Conservation (phyloP, 1,140 invertebrate genomes). For the Charaxes varanes region DNA sequence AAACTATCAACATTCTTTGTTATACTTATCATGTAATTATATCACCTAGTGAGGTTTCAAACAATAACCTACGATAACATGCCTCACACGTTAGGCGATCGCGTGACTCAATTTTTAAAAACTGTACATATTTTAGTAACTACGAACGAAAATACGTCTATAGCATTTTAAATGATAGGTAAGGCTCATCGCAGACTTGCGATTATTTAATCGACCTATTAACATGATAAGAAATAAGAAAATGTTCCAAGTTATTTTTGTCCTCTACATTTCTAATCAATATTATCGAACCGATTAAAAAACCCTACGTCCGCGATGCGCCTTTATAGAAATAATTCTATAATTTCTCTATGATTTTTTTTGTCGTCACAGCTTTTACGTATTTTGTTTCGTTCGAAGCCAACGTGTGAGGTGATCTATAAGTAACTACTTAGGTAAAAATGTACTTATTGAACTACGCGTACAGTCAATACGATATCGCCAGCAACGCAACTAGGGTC, state of each 20-base stretch:
- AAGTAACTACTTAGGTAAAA: conserved; percentile 58
- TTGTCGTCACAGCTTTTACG: not conserved
- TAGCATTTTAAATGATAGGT: too few species aligned
- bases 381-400: not conserved
- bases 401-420: conserved; percentile 52
- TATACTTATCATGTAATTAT: conserved; percentile 53
- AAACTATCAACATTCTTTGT: conserved; percentile 41
- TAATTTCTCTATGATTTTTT: not conserved
- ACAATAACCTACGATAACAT: conserved; percentile 57
- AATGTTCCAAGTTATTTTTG: too few species aligned
- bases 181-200: too few species aligned
- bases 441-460: conserved; percentile 51
- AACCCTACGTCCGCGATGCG: too few species aligned
- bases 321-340: not conserved
- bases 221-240: too few species aligned
- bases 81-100: conserved; percentile 50
- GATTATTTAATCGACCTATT: too few species aligned
- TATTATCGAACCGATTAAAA: too few species aligned
- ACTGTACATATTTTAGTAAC: too few species aligned
- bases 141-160: too few species aligned
- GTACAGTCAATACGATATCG: conserved; percentile 49
- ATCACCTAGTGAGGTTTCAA: conserved; percentile 71
- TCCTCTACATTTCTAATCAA: too few species aligned
- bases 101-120: too few species aligned
- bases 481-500: conserved; percentile 59